Base-by-base conservation (phyloP, 2,888 invertebrate species). In the Geophilus truncorum region DNA sequence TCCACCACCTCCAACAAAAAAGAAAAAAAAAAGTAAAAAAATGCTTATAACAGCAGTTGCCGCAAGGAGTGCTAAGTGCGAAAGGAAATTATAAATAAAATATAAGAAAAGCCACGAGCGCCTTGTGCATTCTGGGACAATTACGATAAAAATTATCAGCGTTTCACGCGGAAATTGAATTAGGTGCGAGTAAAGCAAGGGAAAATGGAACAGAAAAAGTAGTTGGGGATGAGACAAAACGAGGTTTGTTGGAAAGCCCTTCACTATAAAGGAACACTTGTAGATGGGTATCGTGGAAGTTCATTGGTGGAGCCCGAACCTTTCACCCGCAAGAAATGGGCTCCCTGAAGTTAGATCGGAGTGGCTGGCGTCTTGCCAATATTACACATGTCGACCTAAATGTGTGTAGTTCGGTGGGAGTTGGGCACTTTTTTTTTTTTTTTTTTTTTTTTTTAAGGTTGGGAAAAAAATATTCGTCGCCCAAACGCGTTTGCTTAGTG, bases 311-410 rank as follows among this genome's bases (percentile, higher is more conserved):
- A 23, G n/a, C 21, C 57, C 57, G 21, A 40, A 62, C 57, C 57
- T 62, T 62, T 62, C 57, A 62, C 57, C 57, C 57, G 57, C 10
- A 62, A 62, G 57, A 62, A 62, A 62, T 62, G 57, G 57, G 57
- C 57, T 21, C 57, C 57, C 57, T 62, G 57, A 21, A 62, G 57
- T 62, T 23, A 62, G 57, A 10, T 23, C 23, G 23, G 21, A 62
- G 57, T 62, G 57, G n/a, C 57, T 62, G 57, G 57, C 57, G 18
- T 18, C 0, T 1, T 62, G 57, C 57, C 57, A 62, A 62, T 23
- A 21, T 23, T 21, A 5, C 57, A 62, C 57, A 62, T 23, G 57
- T 62, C 57, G 57, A 57, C 57, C 57, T 21, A 57, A 57, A 57
- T 57, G 57, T 7, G 57, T 21, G 57, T 62, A 62, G 57, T 62